Evolutionary conservation across 1,140 invertebrate genomes (phyloP).

Genomic region (Diachasma alloeum): DNA sequence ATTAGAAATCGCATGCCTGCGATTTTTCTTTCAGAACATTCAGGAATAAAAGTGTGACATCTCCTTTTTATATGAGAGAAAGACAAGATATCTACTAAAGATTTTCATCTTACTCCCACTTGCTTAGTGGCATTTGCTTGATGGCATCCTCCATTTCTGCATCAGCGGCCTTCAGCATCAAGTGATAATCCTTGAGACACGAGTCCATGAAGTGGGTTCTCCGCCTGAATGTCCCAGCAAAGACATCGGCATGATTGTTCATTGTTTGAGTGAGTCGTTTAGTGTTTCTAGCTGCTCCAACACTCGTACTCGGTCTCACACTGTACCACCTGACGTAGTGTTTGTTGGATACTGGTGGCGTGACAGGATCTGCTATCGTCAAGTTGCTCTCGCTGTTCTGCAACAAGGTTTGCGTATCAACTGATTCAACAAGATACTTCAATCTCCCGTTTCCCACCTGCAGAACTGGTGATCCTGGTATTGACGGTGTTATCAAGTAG

Average conservation of each 20-base stretch:
- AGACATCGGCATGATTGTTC: conserved; percentile 51
- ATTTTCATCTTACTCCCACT: conserved; percentile 68
- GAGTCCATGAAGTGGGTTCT: conserved; percentile 72
- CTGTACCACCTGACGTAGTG: conserved; percentile 54
- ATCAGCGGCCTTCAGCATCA: conserved; percentile 75
- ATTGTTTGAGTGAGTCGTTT: conserved; percentile 47
- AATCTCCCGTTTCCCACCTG: conserved; percentile 42
- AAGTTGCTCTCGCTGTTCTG: conserved; percentile 60
- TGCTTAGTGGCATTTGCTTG: conserved; percentile 77
- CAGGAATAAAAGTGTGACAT: too few species aligned
- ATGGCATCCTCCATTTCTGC: conserved; percentile 78
- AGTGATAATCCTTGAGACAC: conserved; percentile 73
- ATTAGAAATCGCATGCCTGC: too few species aligned
- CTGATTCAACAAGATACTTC: conserved; percentile 35
- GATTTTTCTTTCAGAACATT: too few species aligned
- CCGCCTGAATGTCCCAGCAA: conserved; percentile 50
- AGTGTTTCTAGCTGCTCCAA: conserved; percentile 39
- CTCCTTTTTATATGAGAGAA: too few species aligned
- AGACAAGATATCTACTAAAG: too few species aligned
- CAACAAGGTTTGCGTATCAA: conserved; percentile 57
- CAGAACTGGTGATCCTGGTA: conserved; percentile 32
- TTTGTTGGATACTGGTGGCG: conserved; percentile 41
- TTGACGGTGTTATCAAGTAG: conserved; percentile 72
- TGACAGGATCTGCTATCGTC: conserved; percentile 39
- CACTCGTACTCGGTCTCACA: conserved; percentile 41